Base-by-base conservation (phyloP, 1,140 invertebrate species). In the Trigoniulus corallinus region DNA sequence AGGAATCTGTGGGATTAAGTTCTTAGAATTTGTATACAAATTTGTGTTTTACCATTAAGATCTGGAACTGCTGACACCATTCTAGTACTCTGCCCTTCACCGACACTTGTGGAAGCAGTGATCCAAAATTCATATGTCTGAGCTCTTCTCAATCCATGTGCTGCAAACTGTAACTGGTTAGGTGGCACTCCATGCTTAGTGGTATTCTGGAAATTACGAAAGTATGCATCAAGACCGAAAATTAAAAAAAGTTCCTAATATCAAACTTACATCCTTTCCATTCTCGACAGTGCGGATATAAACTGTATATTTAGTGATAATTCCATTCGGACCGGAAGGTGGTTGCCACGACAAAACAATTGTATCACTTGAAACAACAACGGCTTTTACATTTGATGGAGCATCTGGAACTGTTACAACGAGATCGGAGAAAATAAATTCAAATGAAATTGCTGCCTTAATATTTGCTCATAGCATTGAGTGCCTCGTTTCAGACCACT, bases 401-500 rank as follows among this genome's bases (percentile, higher is more conserved):
- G 86, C 76, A 69, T 89, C 88, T n/a, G 92, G 92, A 52, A 86
- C 91, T 94, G 64, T n/a, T n/a, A n/a, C n/a, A n/a, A n/a, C n/a
- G n/a, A n/a, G n/a, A n/a, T n/a, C n/a, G n/a, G 37, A 66, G 64
- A 41, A n/a, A n/a, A n/a, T n/a, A n/a, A n/a, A n/a, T n/a, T n/a
- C n/a, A n/a, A n/a, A n/a, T n/a, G n/a, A n/a, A n/a, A n/a, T n/a
- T n/a, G n/a, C n/a, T n/a, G n/a, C n/a, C n/a, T n/a, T n/a, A n/a
- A n/a, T n/a, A n/a, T n/a, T n/a, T n/a, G n/a, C n/a, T n/a, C n/a
- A n/a, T n/a, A n/a, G n/a, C n/a, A n/a, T n/a, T n/a, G n/a, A n/a
- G n/a, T n/a, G n/a, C n/a, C n/a, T n/a, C n/a, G n/a, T n/a, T n/a
- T n/a, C n/a, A n/a, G n/a, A n/a, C n/a, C n/a, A n/a, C n/a, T n/a